Percentiles rank a stretch among this genome's conserved stretches.
Evolutionary conservation across 2,888 invertebrate species (phyloP).

Genomic region (Hirtodrosophila alboralis): DNA sequence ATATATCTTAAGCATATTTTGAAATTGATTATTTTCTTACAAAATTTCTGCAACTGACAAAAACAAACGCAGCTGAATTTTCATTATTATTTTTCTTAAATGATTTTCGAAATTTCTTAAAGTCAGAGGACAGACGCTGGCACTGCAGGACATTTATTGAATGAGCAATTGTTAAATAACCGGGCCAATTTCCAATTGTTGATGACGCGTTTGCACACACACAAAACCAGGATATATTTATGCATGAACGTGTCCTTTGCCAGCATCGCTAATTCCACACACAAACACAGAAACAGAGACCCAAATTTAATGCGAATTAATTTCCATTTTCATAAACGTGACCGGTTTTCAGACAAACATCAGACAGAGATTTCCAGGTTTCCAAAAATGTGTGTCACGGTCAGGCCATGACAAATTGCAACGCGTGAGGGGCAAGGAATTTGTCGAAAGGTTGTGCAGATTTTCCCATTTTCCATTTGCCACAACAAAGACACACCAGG

Average conservation of each 20-base stretch:
- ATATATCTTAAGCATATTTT: no score
- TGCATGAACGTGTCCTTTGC: constrained; percentile 71
- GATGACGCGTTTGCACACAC: constrained; percentile 50
- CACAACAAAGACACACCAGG: constrained; percentile 61
- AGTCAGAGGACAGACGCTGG: constrained; percentile 5
- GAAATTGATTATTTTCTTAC: not conserved
- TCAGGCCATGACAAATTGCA: constrained; percentile 68
- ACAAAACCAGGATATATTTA: constrained; percentile 39
- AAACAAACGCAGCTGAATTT: constrained; percentile 30
- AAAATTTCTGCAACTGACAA: constrained; percentile 1
- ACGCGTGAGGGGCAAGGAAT: constrained; percentile 70
- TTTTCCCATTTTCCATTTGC: constrained; percentile 39
- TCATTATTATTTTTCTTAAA: constrained; percentile 5
- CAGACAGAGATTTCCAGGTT: no score
- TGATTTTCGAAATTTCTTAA: constrained; percentile 17
- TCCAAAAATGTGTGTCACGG: constrained; percentile 66
- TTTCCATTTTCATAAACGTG: constrained; percentile 63
- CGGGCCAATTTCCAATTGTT: constrained; percentile 46
- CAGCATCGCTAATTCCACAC: constrained; percentile 66
- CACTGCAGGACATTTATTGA: constrained; percentile 46
- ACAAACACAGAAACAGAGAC: constrained; percentile 22
- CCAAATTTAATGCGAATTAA: constrained; percentile 72
- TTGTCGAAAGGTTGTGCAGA: constrained; percentile 18
- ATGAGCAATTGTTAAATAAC: constrained; percentile 45
- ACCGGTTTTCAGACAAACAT: no score